Evolutionary conservation across 2,113 vertebrate genomes (phyloP).

Genomic region (Tonatia bakeri): DNA sequence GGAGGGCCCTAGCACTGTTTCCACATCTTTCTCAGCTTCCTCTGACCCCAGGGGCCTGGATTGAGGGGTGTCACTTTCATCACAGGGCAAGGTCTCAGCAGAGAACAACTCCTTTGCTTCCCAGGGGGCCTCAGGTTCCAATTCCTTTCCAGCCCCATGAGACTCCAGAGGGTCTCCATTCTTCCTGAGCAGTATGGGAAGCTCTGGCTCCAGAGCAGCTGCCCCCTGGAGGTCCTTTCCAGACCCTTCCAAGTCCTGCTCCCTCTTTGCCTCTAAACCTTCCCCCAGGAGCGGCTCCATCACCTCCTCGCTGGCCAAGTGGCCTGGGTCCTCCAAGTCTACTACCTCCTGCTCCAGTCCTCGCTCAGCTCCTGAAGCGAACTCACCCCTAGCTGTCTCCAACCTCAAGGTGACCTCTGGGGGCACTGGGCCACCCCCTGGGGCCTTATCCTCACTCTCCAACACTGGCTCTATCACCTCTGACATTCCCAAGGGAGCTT

Average conservation of each 20-base stretch:
- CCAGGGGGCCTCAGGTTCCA: not conserved
- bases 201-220: not conserved
- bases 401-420: not conserved
- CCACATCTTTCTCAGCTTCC: not conserved
- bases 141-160: not conserved
- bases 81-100: not conserved
- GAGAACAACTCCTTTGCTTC: not conserved
- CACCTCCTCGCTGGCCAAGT: not conserved
- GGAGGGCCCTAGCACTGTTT: fast-evolving
- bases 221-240: not conserved
- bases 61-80: not conserved
- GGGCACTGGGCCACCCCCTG: not conserved
- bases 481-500: not conserved
- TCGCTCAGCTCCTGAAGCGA: not conserved
- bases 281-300: not conserved
- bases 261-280: not conserved
- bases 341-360: not conserved
- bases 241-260: not conserved
- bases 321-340: not conserved
- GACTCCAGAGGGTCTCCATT: not conserved
- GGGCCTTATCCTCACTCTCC: not conserved
- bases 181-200: not conserved
- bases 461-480: not conserved
- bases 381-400: not conserved
- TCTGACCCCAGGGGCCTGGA: not conserved